phyloP scores from a whole-genome alignment of 2,113 vertebrate species.

The Lepus timidus region DNA sequence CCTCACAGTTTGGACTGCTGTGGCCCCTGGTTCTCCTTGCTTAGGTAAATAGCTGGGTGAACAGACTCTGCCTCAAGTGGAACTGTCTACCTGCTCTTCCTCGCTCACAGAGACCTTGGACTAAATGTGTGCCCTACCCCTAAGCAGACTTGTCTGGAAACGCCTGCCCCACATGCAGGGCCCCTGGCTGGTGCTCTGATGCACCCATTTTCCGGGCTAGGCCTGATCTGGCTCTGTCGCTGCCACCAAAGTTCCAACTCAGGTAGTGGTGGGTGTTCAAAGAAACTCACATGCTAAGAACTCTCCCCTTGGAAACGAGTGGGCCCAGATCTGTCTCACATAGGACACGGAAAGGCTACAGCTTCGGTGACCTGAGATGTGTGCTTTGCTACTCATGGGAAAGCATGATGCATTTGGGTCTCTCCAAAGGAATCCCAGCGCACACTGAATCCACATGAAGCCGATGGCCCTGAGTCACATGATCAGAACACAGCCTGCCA shows the following conservation, averaged over 20 bases:
- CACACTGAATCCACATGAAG: background rate
- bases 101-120: background rate
- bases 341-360: background rate
- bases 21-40: background rate
- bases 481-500: background rate
- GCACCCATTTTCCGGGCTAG: background rate
- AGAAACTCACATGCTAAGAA: background rate
- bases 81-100: background rate
- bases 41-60: background rate
- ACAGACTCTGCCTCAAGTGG: background rate
- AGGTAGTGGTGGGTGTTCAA: background rate
- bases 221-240: background rate
- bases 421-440: slow-evolving; percentile 41
- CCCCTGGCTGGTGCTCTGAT: background rate
- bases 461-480: background rate
- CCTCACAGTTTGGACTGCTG: background rate
- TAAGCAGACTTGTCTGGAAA: background rate
- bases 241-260: background rate
- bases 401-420: background rate
- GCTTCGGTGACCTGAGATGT: background rate
- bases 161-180: background rate
- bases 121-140: background rate
- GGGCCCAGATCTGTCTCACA: background rate
- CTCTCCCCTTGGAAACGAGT: background rate
- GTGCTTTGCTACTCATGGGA: background rate